phyloP scores from a whole-genome alignment of 2,888 invertebrate species.

The Patella ulyssiponensis region DNA sequence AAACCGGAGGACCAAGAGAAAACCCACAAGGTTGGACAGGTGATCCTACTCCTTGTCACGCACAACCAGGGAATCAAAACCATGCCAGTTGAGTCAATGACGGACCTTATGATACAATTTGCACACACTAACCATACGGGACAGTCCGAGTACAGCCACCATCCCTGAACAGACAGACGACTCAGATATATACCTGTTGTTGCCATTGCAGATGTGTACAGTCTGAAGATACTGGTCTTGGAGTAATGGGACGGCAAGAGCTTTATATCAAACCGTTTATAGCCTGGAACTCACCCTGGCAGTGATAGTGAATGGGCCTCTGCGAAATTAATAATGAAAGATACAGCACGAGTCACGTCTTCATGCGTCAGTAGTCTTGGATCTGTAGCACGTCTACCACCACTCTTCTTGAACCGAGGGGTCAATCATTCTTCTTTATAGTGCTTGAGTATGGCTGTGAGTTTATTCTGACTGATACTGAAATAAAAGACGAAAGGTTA shows the following conservation, averaged over 20 bases:
- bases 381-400: constrained; percentile 7
- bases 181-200: background rate
- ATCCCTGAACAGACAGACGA: background rate
- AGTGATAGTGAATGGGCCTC: constrained; percentile 31
- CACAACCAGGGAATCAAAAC: too few species aligned
- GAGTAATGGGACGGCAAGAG: constrained; percentile 22
- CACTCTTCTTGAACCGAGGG: constrained; percentile 6
- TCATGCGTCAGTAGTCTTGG: constrained; percentile 12
- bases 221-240: constrained; percentile 17
- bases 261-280: constrained; percentile 22
- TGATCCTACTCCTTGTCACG: too few species aligned
- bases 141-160: too few species aligned
- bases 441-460: background rate
- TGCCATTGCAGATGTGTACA: constrained; percentile 12
- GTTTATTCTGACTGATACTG: constrained; percentile 2
- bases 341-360: constrained; percentile 25
- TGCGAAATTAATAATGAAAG: constrained; percentile 31
- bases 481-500: background rate
- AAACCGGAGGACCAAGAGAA: too few species aligned
- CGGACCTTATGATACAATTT: too few species aligned
- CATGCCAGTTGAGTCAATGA: too few species aligned
- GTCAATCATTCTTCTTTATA: background rate
- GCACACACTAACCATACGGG: too few species aligned
- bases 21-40: too few species aligned
- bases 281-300: constrained; percentile 33